Percentiles rank a stretch among this genome's conserved stretches.
phyloP scores from a whole-genome alignment of 2,797 vertebrate genomes.

The Chiloscyllium punctatum region DNA sequence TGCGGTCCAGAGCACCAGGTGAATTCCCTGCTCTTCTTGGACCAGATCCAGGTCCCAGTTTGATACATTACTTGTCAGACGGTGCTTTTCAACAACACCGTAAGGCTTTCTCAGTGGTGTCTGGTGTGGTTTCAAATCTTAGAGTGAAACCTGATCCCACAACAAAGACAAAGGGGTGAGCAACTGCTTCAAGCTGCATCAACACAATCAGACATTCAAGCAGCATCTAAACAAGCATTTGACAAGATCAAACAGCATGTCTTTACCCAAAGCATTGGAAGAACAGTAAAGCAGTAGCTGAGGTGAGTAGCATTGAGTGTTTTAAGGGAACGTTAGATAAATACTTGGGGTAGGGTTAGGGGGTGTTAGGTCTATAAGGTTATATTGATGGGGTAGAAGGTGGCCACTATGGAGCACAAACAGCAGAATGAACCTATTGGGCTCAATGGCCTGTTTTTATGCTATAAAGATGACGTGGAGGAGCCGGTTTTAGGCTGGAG shows the following conservation, averaged over 20 bases:
- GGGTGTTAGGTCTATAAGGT: not conserved
- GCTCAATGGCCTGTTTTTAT: too few relatives aligned
- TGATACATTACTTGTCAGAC: not conserved
- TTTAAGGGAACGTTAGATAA: not conserved
- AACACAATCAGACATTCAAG: not conserved
- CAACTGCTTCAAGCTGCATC: not conserved
- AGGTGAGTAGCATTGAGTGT: not conserved
- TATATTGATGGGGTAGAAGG: not conserved
- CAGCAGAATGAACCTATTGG: too few relatives aligned
- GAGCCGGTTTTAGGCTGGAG: too few relatives aligned
- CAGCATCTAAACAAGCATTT: not conserved
- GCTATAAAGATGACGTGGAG: too few relatives aligned
- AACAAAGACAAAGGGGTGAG: not conserved
- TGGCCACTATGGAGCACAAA: not conserved
- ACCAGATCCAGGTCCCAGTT: not conserved
- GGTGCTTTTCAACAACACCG: not conserved
- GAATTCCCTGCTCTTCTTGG: not conserved
- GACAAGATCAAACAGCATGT: too few relatives aligned
- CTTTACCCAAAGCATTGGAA: not conserved
- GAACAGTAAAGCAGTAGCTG: not conserved
- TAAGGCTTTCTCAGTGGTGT: not conserved
- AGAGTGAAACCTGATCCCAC: not conserved
- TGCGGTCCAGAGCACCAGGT: not conserved
- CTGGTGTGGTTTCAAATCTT: not conserved
- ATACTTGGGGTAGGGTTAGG: too few relatives aligned